Conservation (phyloP, 2,113 vertebrate species). For the Rhynchomys soricoides region DNA sequence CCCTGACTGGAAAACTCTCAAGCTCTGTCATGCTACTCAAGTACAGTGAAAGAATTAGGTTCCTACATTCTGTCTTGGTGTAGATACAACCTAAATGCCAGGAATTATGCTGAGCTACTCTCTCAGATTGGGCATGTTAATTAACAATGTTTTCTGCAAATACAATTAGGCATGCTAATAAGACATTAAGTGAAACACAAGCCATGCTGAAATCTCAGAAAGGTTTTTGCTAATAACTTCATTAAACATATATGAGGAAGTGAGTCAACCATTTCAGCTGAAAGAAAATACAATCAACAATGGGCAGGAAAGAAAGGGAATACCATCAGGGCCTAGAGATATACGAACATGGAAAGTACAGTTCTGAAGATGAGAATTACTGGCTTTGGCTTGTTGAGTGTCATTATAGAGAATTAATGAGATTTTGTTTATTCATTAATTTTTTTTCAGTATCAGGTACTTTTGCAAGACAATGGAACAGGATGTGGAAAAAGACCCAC, state of each 20-base stretch:
- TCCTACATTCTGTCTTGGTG: not conserved
- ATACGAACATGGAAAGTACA: not conserved
- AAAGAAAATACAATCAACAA: conserved; percentile 62
- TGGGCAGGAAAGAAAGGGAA: conserved; percentile 45
- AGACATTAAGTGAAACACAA: conserved; percentile 52
- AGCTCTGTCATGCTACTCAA: not conserved
- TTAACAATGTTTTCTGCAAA: conserved; percentile 51
- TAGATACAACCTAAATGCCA: conserved; percentile 18
- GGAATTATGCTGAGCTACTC: not conserved
- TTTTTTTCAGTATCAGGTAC: conserved; percentile 3
- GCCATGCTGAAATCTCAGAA: conserved; percentile 28
- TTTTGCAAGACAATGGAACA: not conserved
- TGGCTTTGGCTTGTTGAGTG: not conserved
- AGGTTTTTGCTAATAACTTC: conserved; percentile 59
- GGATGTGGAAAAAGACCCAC: not conserved
- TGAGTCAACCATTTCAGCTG: conserved; percentile 56
- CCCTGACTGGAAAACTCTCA: not conserved
- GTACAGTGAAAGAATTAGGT: not conserved
- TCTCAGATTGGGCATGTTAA: conserved; percentile 53
- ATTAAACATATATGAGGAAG: conserved; percentile 76
- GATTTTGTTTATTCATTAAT: conserved; percentile 46
- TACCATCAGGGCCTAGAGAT: conserved; percentile 4
- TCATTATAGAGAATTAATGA: conserved; percentile 28
- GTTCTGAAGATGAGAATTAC: conserved; percentile 43
- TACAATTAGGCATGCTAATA: conserved; percentile 60